phyloP scores from a whole-genome alignment of 1,140 invertebrate genomes.

The Cydia pomonella region DNA sequence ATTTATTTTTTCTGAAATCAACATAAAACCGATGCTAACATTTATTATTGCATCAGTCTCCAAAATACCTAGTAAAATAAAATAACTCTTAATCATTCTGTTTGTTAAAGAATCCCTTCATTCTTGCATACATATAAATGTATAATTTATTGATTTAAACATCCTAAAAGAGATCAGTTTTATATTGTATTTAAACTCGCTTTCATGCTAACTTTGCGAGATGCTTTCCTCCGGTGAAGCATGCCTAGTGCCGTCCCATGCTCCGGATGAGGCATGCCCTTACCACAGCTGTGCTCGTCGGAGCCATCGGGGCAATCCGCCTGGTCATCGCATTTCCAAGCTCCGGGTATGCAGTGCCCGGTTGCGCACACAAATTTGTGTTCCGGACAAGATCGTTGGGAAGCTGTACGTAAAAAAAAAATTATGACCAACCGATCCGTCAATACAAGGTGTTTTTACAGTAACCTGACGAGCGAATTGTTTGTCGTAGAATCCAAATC shows the following conservation, averaged over 20 bases:
- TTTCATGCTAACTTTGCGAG: conserved; percentile 19
- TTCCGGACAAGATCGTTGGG: conserved; percentile 79
- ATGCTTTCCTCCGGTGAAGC: conserved; percentile 12
- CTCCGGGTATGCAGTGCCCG: conserved; percentile 86
- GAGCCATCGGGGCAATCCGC: conserved; percentile 85
- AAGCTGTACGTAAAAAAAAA: conserved; percentile 57
- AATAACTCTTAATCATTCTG: no score
- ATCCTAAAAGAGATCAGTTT: background rate
- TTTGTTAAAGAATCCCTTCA: no score
- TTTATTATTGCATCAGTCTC: no score
- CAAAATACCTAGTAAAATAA: no score
- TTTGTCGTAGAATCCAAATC: no score
- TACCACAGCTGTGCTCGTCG: conserved; percentile 87
- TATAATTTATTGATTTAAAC: background rate
- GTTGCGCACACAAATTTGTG: conserved; percentile 83
- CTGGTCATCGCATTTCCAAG: conserved; percentile 86
- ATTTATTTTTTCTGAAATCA: no score
- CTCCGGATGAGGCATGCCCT: conserved; percentile 65
- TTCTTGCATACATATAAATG: no score
- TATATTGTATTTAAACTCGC: background rate
- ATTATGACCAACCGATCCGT: conserved; percentile 1
- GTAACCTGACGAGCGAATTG: no score
- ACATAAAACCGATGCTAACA: no score
- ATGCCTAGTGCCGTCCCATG: conserved; percentile 38
- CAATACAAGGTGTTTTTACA: background rate